Conservation (phyloP, 92 coral and sea anemone genomes). For the Palythoa heliodiscus region DNA sequence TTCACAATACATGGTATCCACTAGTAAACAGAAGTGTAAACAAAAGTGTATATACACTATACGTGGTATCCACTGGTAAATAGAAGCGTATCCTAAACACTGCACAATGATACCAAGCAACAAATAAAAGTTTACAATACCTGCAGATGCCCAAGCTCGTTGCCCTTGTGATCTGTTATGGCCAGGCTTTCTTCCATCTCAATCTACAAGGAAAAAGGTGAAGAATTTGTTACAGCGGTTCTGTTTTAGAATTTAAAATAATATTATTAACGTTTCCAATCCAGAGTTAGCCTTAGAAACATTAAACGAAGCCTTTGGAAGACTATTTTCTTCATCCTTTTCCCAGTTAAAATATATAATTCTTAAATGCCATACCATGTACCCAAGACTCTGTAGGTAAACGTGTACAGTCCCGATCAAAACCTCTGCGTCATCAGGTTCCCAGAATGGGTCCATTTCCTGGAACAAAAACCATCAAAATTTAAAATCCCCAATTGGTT, state of each 20-base stretch:
- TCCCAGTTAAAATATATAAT: not conserved
- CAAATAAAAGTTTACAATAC: constrained; percentile 27
- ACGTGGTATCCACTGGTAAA: not conserved
- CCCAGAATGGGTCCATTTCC: constrained; percentile 97
- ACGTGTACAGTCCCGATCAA: constrained; percentile 79
- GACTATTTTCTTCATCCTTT: constrained; percentile 36
- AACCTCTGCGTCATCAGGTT: constrained; percentile 87
- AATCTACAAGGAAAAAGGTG: constrained; percentile 58
- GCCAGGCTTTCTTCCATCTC: constrained; percentile 88
- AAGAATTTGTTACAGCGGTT: not conserved
- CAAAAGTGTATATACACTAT: too few species aligned
- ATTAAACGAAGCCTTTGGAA: not conserved
- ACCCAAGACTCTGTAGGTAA: constrained; percentile 84
- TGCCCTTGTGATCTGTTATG: constrained; percentile 86
- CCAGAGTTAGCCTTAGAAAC: too few species aligned
- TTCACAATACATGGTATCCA: constrained; percentile 56
- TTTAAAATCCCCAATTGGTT: not conserved
- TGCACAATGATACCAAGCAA: not conserved
- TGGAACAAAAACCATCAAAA: constrained; percentile 28
- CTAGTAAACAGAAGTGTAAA: too few species aligned
- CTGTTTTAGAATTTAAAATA: too few species aligned
- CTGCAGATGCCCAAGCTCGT: constrained; percentile 81
- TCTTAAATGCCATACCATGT: constrained; percentile 56
- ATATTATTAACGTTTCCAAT: not conserved
- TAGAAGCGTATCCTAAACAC: not conserved